Evolutionary conservation across 2,113 vertebrate species (phyloP).

Genomic region (Pogonocichla stellata): DNA sequence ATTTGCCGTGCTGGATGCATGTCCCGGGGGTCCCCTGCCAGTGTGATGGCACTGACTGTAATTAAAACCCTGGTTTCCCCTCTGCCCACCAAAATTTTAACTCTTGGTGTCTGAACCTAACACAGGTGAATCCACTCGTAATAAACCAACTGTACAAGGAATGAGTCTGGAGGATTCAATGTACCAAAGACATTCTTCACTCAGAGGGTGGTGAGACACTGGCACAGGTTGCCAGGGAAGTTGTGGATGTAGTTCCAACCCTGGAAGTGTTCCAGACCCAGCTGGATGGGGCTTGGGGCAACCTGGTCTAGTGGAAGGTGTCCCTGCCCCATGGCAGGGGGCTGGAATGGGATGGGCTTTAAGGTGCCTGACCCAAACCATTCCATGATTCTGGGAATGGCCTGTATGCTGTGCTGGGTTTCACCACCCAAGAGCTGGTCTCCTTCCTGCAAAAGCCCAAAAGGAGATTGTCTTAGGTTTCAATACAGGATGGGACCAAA

Average conservation of each 20-base stretch:
- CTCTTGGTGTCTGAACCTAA: not conserved
- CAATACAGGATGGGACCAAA: too few species aligned
- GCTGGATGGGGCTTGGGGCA: accelerated
- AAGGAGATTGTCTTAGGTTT: too few species aligned
- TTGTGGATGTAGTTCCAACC: not conserved
- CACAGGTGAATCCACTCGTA: not conserved
- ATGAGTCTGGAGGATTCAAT: accelerated
- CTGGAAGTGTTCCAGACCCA: not conserved
- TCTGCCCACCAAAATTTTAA: not conserved
- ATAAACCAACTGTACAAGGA: not conserved
- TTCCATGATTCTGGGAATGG: not conserved
- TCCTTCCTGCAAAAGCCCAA: not conserved
- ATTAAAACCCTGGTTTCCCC: not conserved
- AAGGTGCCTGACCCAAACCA: not conserved
- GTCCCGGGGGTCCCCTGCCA: not conserved
- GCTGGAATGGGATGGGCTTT: not conserved
- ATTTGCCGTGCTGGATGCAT: not conserved
- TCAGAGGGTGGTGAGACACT: not conserved
- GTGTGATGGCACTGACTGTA: accelerated
- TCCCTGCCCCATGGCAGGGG: too few species aligned
- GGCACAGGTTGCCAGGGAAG: not conserved
- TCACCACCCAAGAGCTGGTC: not conserved
- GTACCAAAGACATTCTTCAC: not conserved
- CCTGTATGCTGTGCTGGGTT: not conserved
- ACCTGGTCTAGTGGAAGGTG: not conserved